Evolutionary conservation across 2,113 vertebrate genomes (phyloP), one percentile per base, ranked within the genome.

Genomic region (Nipponia nippon): DNA sequence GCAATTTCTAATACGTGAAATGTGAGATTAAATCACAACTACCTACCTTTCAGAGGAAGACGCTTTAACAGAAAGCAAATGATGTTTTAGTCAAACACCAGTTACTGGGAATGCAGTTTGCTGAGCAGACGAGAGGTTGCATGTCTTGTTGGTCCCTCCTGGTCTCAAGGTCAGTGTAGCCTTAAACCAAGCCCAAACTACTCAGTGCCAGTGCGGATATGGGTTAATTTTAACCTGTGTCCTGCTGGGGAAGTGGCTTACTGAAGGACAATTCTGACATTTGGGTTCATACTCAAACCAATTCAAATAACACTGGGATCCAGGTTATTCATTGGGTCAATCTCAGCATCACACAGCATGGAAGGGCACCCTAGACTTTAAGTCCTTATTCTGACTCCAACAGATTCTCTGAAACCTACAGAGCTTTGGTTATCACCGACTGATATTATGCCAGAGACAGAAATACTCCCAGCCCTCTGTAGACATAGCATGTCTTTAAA

Each of bases 381-480:
- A 71, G 49, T 76, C 21, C 34, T 91, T 83, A 72, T 89, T 95
- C 77, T 84, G 53, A 94, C 49, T 89, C 29, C 18, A 76, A 26
- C 6, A 81, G 71, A 85, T 91, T 66, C 78, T 72, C 46, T 66
- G 67, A 95, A 94, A 72, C n/a, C 32, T 89, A 49, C 40, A 79
- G 42, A 83, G 29, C 58, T 94, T 79, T 81, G 62, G 32, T 91
- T 91, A 95, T 93, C 75, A 66, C 32, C 86, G 49, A 77, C 56
- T 89, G 58, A 83, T 93, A 55, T 13, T 61, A 90, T 38, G 34
- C 27, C 66, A 90, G 85, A 86, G 85, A 86, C 3, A 94, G 67
- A 95, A 95, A 78, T 83, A 89, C 34, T 92, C 76, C 59, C 59
- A 90, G 32, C 63, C 75, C 79, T 94, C 83, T 97, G 90, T 87